Base-by-base conservation (phyloP, 2,113 vertebrate genomes). In the Perca flavescens region DNA sequence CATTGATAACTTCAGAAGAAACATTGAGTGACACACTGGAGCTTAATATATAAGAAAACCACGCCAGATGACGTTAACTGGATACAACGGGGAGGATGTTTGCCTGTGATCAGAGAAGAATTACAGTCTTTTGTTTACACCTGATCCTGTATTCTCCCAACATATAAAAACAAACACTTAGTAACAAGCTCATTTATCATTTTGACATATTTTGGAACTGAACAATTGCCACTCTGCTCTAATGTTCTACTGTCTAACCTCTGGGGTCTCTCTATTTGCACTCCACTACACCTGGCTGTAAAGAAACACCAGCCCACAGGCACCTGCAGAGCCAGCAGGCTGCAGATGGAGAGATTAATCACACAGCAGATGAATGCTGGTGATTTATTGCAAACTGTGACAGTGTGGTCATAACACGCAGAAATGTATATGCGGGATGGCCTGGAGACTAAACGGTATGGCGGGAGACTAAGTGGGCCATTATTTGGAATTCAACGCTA, bases 361-460 rank as follows among this genome's bases (percentile, higher is more conserved):
- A 89, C 85, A 65, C 60, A 6, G 64, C 46, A 16, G 85, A 85
- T 80, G 80, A 87, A 91, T 85, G 86, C 77, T n/a, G 85, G 82
- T 90, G 91, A 92, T 91, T 91, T 76, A 89, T 91, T 88, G 46
- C 68, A 61, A 85, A 79, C 71, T 69, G 66, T 80, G 76, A 83
- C 80, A 86, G 86, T 71, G 83, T 82, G 89, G 91, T 91, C 93
- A 95, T 84, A 95, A 94, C 93, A 94, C 8, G 9, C 77, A 71
- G 80, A 80, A n/a, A 84, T 82, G 83, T 85, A 58, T 70, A 91
- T 93, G 84, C 50, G 66, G 87, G 93, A 74, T 4, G 47, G 77
- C 71, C 80, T 74, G 28, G 65, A 70, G 79, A 77, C 58, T 82
- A 83, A 88, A 86, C 34, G 70, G 47, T 72, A 34, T 54, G 66